Percentiles rank a stretch among this genome's conserved stretches.
Conservation (phyloP, 2,888 invertebrate species). For the Aradus depressus region DNA sequence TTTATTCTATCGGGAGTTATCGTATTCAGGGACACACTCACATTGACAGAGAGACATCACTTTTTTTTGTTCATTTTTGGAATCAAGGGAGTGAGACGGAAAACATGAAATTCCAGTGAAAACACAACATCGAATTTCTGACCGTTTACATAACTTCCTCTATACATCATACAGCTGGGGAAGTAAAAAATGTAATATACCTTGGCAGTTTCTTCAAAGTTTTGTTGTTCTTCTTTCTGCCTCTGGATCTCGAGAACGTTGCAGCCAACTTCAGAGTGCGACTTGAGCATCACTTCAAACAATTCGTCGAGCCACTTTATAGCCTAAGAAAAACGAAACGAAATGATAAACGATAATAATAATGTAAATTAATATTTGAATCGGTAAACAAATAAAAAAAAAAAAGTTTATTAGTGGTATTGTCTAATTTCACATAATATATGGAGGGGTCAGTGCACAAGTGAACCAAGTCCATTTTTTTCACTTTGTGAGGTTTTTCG, state of each 20-base stretch:
- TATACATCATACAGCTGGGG: neutral
- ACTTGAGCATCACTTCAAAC: slow-evolving; percentile 54
- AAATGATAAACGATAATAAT: neutral
- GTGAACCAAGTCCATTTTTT: too few relatives aligned
- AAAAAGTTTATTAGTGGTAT: neutral
- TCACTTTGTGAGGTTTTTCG: too few relatives aligned
- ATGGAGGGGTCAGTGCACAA: too few relatives aligned
- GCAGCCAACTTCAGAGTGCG: slow-evolving; percentile 61
- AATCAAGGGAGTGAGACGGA: neutral
- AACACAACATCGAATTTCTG: neutral
- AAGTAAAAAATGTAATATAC: slow-evolving; percentile 37
- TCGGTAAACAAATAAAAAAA: too few relatives aligned
- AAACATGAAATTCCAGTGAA: neutral
- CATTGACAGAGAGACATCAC: too few relatives aligned
- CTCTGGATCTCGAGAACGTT: slow-evolving; percentile 58
- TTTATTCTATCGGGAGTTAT: too few relatives aligned
- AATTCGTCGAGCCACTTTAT: slow-evolving; percentile 67
- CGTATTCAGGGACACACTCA: too few relatives aligned
- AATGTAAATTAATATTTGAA: neutral
- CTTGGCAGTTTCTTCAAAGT: slow-evolving; percentile 66
- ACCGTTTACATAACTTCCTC: neutral
- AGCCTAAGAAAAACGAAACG: slow-evolving; percentile 25
- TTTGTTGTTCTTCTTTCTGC: slow-evolving; percentile 62
- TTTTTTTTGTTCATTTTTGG: neutral
- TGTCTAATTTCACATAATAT: too few relatives aligned